A percentile compares a stretch with the other conserved stretches of the same genome.
Conservation (phyloP, 1,140 invertebrate species). For the Drosophila biarmipes region DNA sequence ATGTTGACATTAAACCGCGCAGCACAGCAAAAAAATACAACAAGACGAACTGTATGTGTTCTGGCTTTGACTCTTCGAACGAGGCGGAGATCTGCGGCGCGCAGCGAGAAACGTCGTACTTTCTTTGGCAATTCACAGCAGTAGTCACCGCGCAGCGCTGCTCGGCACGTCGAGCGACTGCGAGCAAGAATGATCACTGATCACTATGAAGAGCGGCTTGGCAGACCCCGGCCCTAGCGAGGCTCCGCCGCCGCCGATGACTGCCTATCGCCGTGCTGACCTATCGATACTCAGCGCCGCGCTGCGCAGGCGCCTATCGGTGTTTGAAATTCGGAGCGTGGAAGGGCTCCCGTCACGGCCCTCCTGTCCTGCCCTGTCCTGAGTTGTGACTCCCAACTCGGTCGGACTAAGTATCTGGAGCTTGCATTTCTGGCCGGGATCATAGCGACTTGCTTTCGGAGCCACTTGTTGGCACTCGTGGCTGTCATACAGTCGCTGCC, state of each 20-base stretch:
- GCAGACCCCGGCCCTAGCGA: background rate
- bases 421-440: no score
- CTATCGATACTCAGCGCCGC: constrained; percentile 12
- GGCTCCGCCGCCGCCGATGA: background rate
- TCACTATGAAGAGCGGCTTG: constrained; percentile 5
- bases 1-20: constrained; percentile 8
- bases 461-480: background rate
- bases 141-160: constrained; percentile 15
- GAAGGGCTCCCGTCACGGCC: no score
- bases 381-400: no score
- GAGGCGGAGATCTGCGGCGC: constrained; percentile 5
- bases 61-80: constrained; percentile 24
- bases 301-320: constrained; percentile 29
- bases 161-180: constrained; percentile 9
- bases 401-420: no score
- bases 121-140: constrained; percentile 42
- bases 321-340: background rate
- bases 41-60: background rate
- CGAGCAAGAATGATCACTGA: background rate
- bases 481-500: background rate
- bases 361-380: no score
- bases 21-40: constrained; percentile 29
- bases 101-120: constrained; percentile 18
- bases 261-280: constrained; percentile 6
- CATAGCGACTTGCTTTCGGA: background rate